Evolutionary conservation across 2,113 vertebrate genomes (phyloP).

Genomic region (Chaetops frenatus): DNA sequence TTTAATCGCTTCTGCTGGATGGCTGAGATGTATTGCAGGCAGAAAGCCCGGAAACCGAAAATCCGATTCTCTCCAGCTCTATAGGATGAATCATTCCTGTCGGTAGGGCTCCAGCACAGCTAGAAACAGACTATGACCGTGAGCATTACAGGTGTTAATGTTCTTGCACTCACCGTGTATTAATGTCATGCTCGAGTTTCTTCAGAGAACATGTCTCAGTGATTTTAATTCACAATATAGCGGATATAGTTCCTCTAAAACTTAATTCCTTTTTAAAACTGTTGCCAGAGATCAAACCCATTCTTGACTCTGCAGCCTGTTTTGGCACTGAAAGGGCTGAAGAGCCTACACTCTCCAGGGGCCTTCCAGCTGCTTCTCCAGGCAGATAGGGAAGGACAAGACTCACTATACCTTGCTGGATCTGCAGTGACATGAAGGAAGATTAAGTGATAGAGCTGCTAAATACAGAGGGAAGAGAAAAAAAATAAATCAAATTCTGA

Average conservation of each 20-base stretch:
- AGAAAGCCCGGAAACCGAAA: not conserved
- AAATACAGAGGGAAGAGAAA: not conserved
- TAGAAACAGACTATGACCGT: fast-evolving
- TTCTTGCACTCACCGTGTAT: fast-evolving
- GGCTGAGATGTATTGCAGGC: too few relatives aligned
- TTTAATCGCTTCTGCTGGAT: not conserved
- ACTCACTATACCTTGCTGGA: not conserved
- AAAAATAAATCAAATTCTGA: not conserved
- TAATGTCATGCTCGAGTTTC: not conserved
- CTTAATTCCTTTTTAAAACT: not conserved
- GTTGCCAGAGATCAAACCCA: fast-evolving
- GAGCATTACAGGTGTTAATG: not conserved
- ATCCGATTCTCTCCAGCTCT: fast-evolving
- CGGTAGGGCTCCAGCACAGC: not conserved
- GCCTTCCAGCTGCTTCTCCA: not conserved
- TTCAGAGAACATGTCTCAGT: not conserved
- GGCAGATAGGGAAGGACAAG: not conserved
- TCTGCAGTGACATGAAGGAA: not conserved
- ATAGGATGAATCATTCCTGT: not conserved
- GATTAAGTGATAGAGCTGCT: not conserved
- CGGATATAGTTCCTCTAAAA: not conserved
- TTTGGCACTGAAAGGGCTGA: not conserved
- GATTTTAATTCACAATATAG: not conserved
- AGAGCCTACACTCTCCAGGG: not conserved
- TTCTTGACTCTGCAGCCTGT: not conserved